Base-by-base conservation (phyloP, 2,888 invertebrate species). In the Mycogona germanica region DNA sequence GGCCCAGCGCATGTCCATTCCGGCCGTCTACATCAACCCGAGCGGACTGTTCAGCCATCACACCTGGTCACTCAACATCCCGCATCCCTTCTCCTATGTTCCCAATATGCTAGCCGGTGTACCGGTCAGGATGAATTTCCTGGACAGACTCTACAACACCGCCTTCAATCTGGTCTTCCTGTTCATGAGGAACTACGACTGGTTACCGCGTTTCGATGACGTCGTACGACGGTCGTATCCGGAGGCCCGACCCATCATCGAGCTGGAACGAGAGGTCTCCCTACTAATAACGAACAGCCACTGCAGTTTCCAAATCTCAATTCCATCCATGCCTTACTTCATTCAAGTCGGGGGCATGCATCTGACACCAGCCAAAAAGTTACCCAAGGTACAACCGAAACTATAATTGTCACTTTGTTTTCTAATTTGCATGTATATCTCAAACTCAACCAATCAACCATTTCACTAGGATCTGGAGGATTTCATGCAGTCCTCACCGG, bases 231-330 rank as follows among this genome's bases (percentile, higher is more conserved):
- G 30, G 29, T 47, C 28, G 28, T 29, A 30, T 14, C 47, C 47
- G 17, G 25, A 47, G n/a, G 30, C 30, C 7, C 47, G 29, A 5
- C n/a, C 76, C 56, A 76, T 81, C 0, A 80, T 80, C 58, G 80
- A 82, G 46, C 74, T 83, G 68, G 76, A 79, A 0, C 79, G 75
- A 64, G 84, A 84, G 64, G 82, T 83, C 2, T 84, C 84, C 66
- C 81, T 87, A 62, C 82, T 87, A 30, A 72, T 87, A 7, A 86
- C 87, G 68, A 87, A 87, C 67, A 84, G 81, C 17, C 85, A 87
- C 64, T 80, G 80, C 51, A 79, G 81, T 1, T 80, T 87, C 14
- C 80, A 84, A 0, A 86, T 86, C 65, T 80, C 86, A 0, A 74
- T 85, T 38, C 81, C 87, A 0, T 80, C 82, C 62, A 71, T 87